Percentiles rank a stretch among this genome's conserved stretches.
These are phyloP conservation scores for Sardinella longiceps DNA, from an alignment of 2,797 vertebrate species.

Conservation along the genomic window DNA sequence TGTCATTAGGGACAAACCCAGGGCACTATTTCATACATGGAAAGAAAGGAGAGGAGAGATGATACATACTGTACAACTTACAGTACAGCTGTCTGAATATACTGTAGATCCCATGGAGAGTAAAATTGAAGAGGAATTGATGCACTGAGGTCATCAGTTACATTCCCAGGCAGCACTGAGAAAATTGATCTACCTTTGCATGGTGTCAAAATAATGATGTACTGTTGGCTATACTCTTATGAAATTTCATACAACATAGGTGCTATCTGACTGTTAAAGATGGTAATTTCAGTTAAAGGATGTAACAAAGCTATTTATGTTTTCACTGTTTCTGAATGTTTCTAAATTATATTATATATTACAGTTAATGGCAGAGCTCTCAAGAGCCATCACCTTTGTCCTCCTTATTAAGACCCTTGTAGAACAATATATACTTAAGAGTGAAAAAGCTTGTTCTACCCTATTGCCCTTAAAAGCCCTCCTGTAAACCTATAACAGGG, in stretches of 20 bases:
- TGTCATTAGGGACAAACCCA: constrained; percentile 31
- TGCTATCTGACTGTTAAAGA: not conserved
- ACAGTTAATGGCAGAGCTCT: not conserved
- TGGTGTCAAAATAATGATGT: not conserved
- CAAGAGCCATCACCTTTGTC: not conserved
- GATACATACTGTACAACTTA: not conserved
- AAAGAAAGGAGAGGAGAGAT: constrained; percentile 32
- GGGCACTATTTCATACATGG: not conserved
- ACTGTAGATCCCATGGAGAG: not conserved
- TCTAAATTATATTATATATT: not conserved
- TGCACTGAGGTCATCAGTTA: not conserved
- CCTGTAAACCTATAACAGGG: not conserved
- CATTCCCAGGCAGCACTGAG: not conserved
- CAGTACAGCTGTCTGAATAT: not conserved
- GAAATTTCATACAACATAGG: not conserved
- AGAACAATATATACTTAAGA: not conserved
- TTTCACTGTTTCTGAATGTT: not conserved
- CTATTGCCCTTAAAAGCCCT: not conserved
- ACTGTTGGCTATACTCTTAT: not conserved
- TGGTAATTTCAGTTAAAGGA: not conserved
- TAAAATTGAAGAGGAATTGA: not conserved
- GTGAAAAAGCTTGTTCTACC: not conserved
- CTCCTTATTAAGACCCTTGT: not conserved
- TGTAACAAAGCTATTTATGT: not conserved
- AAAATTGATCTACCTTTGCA: not conserved